phyloP scores from a whole-genome alignment of 2,797 vertebrate genomes.

The Arctocebus calabarensis region DNA sequence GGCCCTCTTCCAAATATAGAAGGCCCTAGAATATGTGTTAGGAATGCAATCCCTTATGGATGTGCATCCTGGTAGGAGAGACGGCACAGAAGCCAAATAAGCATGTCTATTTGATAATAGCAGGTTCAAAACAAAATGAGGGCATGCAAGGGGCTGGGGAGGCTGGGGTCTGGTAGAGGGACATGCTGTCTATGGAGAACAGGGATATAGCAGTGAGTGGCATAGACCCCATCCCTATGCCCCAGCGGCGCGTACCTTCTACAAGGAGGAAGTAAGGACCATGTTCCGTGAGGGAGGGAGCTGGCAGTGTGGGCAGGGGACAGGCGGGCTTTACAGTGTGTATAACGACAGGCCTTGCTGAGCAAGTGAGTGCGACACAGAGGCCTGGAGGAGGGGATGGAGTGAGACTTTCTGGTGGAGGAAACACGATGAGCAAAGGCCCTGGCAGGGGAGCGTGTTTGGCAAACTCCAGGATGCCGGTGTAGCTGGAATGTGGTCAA shows the following conservation, averaged over 20 bases:
- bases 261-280: neutral
- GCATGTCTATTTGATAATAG: accelerated
- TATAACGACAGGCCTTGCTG: neutral
- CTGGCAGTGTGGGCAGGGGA: too few species aligned
- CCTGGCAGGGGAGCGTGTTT: neutral
- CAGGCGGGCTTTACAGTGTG: too few species aligned
- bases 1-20: neutral
- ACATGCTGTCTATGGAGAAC: neutral
- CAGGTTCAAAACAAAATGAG: neutral
- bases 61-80: neutral
- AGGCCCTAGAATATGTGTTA: neutral
- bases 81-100: neutral
- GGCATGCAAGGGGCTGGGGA: neutral
- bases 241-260: neutral
- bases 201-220: neutral
- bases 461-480: neutral
- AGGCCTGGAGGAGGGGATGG: neutral
- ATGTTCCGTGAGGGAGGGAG: neutral
- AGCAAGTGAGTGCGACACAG: neutral
- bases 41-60: neutral
- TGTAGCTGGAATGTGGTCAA: neutral
- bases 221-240: accelerated
- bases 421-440: neutral
- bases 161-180: neutral
- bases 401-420: neutral